A percentile compares a stretch with the other conserved stretches of the same genome.
These are phyloP conservation scores for Holacanthus passer DNA, from an alignment of 2,113 vertebrate genomes.

Conservation along the genomic window DNA sequence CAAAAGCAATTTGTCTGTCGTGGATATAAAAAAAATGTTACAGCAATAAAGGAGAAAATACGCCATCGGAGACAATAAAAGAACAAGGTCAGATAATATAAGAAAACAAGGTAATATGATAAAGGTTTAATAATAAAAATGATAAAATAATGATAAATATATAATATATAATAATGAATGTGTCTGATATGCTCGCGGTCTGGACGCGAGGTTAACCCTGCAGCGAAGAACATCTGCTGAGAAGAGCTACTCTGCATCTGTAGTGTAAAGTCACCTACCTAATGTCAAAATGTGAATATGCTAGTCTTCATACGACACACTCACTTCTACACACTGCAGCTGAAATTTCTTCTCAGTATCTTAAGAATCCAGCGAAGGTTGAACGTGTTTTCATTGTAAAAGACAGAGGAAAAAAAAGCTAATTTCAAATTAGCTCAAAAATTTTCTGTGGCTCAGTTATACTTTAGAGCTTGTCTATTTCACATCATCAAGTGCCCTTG, in stretches of 20 bases:
- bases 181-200: too few species aligned
- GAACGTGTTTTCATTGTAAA: constrained; percentile 29
- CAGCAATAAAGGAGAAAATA: too few species aligned
- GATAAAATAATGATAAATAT: too few species aligned
- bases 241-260: constrained; percentile 39
- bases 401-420: neutral
- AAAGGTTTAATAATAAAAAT: too few species aligned
- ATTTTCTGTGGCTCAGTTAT: constrained; percentile 58
- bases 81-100: too few species aligned
- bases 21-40: too few species aligned
- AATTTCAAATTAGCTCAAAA: constrained; percentile 60
- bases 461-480: constrained; percentile 67
- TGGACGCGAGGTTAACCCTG: neutral
- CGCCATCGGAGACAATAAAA: too few species aligned
- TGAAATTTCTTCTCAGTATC: neutral
- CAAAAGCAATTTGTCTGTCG: too few species aligned
- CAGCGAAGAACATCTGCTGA: constrained; percentile 44
- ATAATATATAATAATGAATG: too few species aligned
- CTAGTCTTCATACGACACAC: neutral
- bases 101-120: too few species aligned
- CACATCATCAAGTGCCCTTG: constrained; percentile 73
- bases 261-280: neutral
- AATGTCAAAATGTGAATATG: constrained; percentile 6
- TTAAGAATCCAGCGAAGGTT: neutral
- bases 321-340: neutral